Evolutionary conservation across 2,888 invertebrate species (phyloP).

Genomic region (Callinectes sapidus): DNA sequence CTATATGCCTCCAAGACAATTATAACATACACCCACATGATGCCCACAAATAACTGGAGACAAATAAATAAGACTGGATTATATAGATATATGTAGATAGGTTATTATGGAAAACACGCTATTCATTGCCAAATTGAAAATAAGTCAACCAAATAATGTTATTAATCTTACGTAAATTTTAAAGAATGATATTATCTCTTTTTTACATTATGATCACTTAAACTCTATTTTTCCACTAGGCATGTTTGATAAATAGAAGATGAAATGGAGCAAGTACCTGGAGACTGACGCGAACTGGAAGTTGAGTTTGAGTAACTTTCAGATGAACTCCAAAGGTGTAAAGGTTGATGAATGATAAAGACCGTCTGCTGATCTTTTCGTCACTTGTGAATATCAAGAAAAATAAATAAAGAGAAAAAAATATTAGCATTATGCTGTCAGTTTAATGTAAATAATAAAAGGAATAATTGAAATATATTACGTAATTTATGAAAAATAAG

Average conservation of each 20-base stretch:
- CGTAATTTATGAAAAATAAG: no score
- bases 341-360: background rate
- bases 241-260: background rate
- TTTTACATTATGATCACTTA: background rate
- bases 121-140: background rate
- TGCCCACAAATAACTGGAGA: background rate
- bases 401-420: background rate
- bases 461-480: no score
- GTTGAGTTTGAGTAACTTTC: background rate
- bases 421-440: background rate
- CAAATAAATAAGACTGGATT: no score
- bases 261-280: background rate
- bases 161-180: background rate
- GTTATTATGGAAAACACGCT: no score
- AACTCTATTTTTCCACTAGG: background rate
- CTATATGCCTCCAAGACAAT: background rate
- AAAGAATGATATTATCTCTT: background rate
- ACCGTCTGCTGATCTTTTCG: background rate
- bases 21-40: background rate
- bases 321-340: background rate
- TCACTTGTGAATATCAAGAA: background rate
- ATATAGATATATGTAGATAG: background rate
- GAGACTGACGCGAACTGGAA: background rate
- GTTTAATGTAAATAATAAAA: no score
- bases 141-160: background rate